Evolutionary conservation across 2,797 vertebrate genomes (phyloP).

Genomic region (Urosaurus nigricauda): DNA sequence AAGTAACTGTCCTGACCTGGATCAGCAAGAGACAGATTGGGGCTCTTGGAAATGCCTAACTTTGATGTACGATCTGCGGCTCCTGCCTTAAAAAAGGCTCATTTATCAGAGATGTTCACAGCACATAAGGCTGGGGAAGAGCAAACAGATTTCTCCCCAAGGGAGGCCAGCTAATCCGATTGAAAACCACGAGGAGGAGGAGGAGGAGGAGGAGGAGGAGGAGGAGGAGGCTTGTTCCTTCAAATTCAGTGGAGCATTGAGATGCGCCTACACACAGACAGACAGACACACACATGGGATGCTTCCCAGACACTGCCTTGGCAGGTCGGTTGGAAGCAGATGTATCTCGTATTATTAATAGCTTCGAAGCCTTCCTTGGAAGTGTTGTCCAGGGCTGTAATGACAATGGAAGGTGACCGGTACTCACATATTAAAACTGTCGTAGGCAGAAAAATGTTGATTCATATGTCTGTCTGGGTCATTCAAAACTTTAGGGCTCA

Average conservation of each 20-base stretch:
- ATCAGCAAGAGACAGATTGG: not conserved
- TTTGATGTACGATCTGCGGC: conserved; percentile 22
- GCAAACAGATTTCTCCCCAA: conserved; percentile 51
- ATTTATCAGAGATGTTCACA: conserved; percentile 53
- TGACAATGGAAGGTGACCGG: conserved; percentile 72
- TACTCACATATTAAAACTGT: conserved; percentile 17
- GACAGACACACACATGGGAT: not conserved
- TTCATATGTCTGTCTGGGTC: not conserved
- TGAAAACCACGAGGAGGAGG: conserved; percentile 49
- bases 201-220: not conserved
- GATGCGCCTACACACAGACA: not conserved
- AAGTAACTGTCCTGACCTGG: not conserved
- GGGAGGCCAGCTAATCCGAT: conserved; percentile 62
- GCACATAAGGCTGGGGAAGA: conserved; percentile 30
- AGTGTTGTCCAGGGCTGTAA: conserved; percentile 62
- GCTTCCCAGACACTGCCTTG: conserved; percentile 63
- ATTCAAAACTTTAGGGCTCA: not conserved
- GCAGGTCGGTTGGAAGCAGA: conserved; percentile 58
- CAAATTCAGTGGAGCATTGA: not conserved
- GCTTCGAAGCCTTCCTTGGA: conserved; percentile 41
- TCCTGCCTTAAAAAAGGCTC: conserved; percentile 26
- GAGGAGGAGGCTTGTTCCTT: conserved; percentile 29
- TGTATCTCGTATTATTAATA: conserved; percentile 53
- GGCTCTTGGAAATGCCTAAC: not conserved
- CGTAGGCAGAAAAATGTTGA: not conserved